Conservation (phyloP, 2,113 vertebrate species). For the Phoxinus phoxinus region DNA sequence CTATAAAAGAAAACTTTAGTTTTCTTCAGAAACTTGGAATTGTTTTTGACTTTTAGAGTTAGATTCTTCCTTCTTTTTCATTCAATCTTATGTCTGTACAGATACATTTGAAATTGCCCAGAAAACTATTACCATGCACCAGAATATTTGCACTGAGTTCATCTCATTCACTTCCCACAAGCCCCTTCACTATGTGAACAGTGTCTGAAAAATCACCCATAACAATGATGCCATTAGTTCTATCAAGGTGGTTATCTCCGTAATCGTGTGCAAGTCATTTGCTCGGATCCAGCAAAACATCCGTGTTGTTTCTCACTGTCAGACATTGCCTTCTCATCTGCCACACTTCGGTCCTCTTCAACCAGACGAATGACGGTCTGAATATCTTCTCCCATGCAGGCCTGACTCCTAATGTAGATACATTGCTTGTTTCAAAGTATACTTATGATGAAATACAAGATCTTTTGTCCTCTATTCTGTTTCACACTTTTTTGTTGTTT, state of each 20-base stretch:
- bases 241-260: slow-evolving; percentile 54
- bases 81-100: neutral
- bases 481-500: slow-evolving; percentile 12
- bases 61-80: neutral
- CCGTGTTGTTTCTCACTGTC: slow-evolving; percentile 53
- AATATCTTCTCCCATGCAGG: slow-evolving; percentile 62
- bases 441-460: neutral
- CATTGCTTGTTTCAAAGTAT: neutral
- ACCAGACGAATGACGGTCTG: slow-evolving; percentile 56
- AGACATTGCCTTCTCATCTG: slow-evolving; percentile 59
- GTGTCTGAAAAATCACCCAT: slow-evolving; percentile 30
- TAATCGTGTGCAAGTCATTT: slow-evolving; percentile 27
- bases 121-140: slow-evolving; percentile 4
- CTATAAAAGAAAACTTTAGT: neutral
- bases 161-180: neutral
- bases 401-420: slow-evolving; percentile 51
- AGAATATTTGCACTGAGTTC: slow-evolving; percentile 9
- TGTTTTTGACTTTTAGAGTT: neutral
- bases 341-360: slow-evolving; percentile 63
- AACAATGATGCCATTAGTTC: neutral
- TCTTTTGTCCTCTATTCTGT: neutral
- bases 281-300: slow-evolving; percentile 15
- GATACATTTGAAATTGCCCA: neutral
- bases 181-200: neutral
- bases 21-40: neutral